Evolutionary conservation across 2,888 invertebrate species (phyloP), one percentile per base, ranked within the genome.

Genomic region (Lucinisca nassula): DNA sequence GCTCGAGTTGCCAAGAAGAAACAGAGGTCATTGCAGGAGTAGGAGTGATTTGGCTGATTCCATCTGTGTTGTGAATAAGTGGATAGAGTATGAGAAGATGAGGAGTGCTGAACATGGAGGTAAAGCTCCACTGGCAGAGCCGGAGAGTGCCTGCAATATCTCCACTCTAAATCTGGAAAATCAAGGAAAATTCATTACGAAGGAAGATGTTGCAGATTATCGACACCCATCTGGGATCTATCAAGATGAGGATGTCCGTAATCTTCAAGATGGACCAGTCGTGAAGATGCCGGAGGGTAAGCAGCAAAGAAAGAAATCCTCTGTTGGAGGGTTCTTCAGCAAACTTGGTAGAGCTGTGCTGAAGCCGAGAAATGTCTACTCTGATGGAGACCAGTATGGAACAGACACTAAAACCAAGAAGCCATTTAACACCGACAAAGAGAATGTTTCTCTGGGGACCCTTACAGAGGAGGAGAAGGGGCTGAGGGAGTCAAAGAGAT

Each of bases 111-210:
- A 91, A 17, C 91, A 90, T 10, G 72, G 86, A 21, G 74, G 72
- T 3, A 79, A 79, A 8, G 95, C 94, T 27, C 94, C 94, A 0
- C 61, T 95, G 10, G 95, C 93, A 6, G 90, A 92, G 55, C 93
- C 93, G 14, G 94, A 95, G 70, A 94, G 95, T 76, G 85, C 90
- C 24, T 92, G 92, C 77, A 93, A 92, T 35, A 67, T 95, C 32
- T 93, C 94, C 10, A 93, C 92, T 0, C 87, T 95, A 37, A 93
- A 94, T 84, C 91, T 95, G 24, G 95, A 95, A 76, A 93, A 91
- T 32, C 80, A 90, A 4, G 92, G 93, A 35, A 90, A 91, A 61
- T 88, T 91, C 73, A 80, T 92, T 4, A 84, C 89, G 10, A 84
- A 90, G 0, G 90, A 91, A 49, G 92, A 93, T 75, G 81, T 93